Evolutionary conservation across 1,140 invertebrate genomes (phyloP).

Genomic region (Dermatophagoides farinae): DNA sequence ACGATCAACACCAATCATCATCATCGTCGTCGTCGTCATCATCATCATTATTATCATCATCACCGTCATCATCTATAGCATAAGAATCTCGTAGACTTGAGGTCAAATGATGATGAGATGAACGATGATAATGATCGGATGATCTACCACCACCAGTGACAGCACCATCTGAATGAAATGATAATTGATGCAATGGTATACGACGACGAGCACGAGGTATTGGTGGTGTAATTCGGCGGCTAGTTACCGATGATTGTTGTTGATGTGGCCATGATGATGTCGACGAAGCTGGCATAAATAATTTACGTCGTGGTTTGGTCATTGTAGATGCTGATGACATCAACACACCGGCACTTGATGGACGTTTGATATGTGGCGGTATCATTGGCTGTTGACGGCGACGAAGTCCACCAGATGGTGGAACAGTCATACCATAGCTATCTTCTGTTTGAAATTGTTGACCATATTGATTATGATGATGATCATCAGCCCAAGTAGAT

Average conservation of each 20-base stretch:
- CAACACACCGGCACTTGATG: constrained; percentile 1
- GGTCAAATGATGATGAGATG: too few species aligned
- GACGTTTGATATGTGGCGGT: neutral
- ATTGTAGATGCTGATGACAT: neutral
- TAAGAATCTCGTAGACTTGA: too few species aligned
- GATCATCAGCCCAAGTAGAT: neutral
- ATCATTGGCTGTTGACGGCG: neutral
- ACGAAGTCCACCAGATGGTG: neutral
- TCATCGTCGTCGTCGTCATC: too few species aligned
- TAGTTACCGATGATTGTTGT: neutral
- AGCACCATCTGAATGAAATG: constrained; percentile 5
- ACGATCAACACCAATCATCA: too few species aligned
- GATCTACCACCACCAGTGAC: neutral
- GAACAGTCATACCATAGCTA: too few species aligned
- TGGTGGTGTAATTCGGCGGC: neutral
- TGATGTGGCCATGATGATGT: neutral
- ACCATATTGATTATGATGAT: neutral
- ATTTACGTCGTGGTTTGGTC: neutral
- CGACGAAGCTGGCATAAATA: neutral
- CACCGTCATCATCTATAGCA: too few species aligned
- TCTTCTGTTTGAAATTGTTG: neutral
- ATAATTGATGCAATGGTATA: neutral
- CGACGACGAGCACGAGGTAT: neutral
- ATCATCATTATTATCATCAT: too few species aligned
- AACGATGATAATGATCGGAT: too few species aligned